Percentiles rank a stretch among this genome's conserved stretches.
These are phyloP conservation scores for Phoeniculus purpureus DNA, from an alignment of 2,797 vertebrate species.

Conservation along the genomic window DNA sequence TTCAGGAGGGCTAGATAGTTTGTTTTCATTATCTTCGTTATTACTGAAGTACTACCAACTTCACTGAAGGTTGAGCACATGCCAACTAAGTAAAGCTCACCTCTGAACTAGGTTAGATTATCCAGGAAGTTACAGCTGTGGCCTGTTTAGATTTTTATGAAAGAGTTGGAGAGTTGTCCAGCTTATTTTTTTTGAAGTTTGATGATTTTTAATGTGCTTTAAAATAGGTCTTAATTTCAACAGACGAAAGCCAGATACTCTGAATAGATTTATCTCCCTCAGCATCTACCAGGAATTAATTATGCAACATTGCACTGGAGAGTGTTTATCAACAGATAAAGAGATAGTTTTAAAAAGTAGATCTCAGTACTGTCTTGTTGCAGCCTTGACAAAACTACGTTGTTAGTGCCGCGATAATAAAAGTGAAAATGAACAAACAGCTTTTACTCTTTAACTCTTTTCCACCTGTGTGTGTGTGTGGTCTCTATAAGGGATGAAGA, in stretches of 20 bases:
- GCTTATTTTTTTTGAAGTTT: not conserved
- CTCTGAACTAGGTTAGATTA: not conserved
- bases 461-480: slow-evolving; percentile 37
- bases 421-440: not conserved
- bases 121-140: not conserved
- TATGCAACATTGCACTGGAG: not conserved
- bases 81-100: not conserved
- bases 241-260: not conserved
- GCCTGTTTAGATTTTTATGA: not conserved
- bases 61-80: not conserved
- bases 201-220: not conserved
- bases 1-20: not conserved
- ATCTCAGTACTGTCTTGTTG: not conserved
- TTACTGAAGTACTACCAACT: not conserved
- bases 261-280: not conserved
- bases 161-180: not conserved
- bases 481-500: slow-evolving; percentile 90
- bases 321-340: not conserved
- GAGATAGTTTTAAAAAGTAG: not conserved
- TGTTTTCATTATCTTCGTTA: not conserved
- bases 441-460: slow-evolving; percentile 10
- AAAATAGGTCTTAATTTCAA: not conserved
- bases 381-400: not conserved
- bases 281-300: not conserved
- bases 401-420: not conserved